Base-by-base conservation (phyloP, 2,797 vertebrate genomes). In the Mionectes olivaceus region DNA sequence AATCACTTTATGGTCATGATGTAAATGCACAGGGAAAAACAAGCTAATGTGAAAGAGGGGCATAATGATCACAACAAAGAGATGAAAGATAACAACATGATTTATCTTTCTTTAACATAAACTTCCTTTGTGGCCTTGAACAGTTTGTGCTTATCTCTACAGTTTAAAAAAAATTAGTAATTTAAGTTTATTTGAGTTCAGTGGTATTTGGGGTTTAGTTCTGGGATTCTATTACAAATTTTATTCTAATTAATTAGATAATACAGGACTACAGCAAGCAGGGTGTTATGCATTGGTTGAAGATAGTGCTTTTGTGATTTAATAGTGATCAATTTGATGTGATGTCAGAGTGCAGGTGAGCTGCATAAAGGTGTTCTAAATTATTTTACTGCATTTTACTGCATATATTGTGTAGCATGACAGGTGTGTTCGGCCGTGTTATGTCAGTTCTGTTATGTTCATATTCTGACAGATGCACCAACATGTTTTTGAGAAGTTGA, bases 91-190 rank as follows among this genome's bases (percentile, higher is more conserved):
- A 80, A 76, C 65, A 83, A n/a, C 11, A 25, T 35, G n/a, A 79
- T 67, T 91, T 92, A 81, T 89, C 76, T 47, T 70, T 60, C 14
- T 73, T 80, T 89, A 87, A 75, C 57, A 78, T 49, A 75, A 84
- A n/a, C 64, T 85, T 97, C 52, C 92, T 88, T 79, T 91, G 50
- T 89, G 88, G 70, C 52, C 47, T 87, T 57, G 55, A 71, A 81
- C 43, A 79, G 18, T 90, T 87, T 79, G 21, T 76, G 27, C 87
- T 83, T 74, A 57, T 92, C 53, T 91, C 52, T 61, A 27, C 25
- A 59, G 33, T 27, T 25, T 8, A 5, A 4, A 74, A 11, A 28
- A 19, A 6, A 11, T 21, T 1, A 50, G 12, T 56, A 60, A 80
- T 64, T 92, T 53, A 33, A 37, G 6, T 81, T 79, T 53, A 27